These are phyloP conservation scores for Samia ricini DNA, from an alignment of 1,140 invertebrate species.

Conservation along the genomic window DNA sequence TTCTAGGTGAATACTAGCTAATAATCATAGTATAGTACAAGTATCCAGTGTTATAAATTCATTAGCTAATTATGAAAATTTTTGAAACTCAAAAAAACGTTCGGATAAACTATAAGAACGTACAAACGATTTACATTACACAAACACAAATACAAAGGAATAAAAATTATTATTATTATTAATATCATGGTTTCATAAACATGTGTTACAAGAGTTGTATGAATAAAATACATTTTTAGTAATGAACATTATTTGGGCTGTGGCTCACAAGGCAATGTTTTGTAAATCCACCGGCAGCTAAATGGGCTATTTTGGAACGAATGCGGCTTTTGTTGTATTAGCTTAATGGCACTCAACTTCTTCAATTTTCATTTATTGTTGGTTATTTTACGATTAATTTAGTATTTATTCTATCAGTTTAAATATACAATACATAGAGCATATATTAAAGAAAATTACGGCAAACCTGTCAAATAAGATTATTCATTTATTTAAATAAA, in stretches of 20 bases:
- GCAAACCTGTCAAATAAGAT: too few species aligned
- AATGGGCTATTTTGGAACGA: conserved; percentile 60
- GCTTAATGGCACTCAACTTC: conserved; percentile 47
- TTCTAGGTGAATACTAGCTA: too few species aligned
- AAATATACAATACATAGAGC: too few species aligned
- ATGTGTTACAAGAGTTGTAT: conserved; percentile 22
- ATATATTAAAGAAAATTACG: too few species aligned
- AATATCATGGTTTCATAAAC: conserved; percentile 22
- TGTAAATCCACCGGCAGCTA: conserved; percentile 54
- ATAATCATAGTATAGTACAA: too few species aligned
- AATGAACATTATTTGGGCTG: conserved; percentile 54
- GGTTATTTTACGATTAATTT: conserved; percentile 30
- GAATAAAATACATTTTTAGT: conserved; percentile 55
- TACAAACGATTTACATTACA: too few species aligned
- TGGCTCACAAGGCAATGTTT: conserved; percentile 56
- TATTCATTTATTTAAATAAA: too few species aligned
- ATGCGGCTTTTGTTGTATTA: conserved; percentile 60
- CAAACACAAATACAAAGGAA: too few species aligned
- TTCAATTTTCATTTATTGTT: conserved; percentile 51
- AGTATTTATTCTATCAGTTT: conserved; percentile 21
- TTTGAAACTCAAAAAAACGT: too few species aligned
- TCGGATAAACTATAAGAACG: too few species aligned
- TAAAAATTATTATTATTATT: not conserved
- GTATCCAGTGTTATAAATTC: too few species aligned
- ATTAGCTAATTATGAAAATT: too few species aligned